Conservation (phyloP, 2,113 vertebrate species). For the Leucoraja erinaceus region DNA sequence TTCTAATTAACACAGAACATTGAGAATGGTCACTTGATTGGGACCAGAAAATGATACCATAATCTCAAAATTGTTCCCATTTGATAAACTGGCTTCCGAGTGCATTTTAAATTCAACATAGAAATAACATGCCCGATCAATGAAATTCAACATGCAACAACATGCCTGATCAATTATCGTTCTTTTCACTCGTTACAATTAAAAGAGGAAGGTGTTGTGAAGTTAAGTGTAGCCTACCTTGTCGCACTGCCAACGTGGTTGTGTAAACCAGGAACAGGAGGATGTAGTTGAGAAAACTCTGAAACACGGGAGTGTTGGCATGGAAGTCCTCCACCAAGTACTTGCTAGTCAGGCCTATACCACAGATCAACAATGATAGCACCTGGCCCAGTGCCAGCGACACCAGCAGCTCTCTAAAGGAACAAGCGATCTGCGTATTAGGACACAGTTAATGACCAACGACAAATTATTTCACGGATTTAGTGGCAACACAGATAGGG, state of each 20-base stretch:
- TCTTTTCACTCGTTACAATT: not conserved
- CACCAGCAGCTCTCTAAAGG: constrained; percentile 78
- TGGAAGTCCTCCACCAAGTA: constrained; percentile 89
- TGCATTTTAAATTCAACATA: not conserved
- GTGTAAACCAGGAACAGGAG: constrained; percentile 94
- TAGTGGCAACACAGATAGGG: not conserved
- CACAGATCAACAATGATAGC: constrained; percentile 85
- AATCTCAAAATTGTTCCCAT: not conserved
- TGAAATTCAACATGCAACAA: too few relatives aligned
- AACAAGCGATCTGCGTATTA: constrained; percentile 38
- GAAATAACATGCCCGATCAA: not conserved
- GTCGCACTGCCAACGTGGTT: constrained; percentile 85
- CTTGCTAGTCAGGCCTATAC: constrained; percentile 87
- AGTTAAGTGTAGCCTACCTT: constrained; percentile 65
- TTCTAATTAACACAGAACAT: not conserved
- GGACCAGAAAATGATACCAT: not conserved
- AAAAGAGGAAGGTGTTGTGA: not conserved
- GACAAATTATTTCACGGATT: not conserved
- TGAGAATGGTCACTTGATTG: not conserved
- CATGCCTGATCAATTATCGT: not conserved
- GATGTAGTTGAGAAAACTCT: constrained; percentile 96
- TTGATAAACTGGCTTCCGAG: not conserved
- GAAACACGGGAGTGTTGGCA: constrained; percentile 89
- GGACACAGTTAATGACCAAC: constrained; percentile 5
- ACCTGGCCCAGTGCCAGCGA: constrained; percentile 87